These are phyloP conservation scores for Oenanthe melanoleuca DNA, from an alignment of 2,113 vertebrate genomes.

Conservation along the genomic window DNA sequence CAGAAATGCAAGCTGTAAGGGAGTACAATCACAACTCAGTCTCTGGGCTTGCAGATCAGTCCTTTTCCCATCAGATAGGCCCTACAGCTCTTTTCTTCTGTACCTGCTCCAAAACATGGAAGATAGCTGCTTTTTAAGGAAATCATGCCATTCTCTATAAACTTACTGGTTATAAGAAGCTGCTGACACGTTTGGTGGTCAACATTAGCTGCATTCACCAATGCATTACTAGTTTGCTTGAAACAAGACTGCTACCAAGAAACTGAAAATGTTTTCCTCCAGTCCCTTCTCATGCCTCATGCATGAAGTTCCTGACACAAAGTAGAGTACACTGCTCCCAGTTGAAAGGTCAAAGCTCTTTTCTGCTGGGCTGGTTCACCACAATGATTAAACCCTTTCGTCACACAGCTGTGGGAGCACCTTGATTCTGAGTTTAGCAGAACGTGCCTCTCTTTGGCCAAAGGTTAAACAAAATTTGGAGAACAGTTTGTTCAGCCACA, in stretches of 20 bases:
- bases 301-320: not conserved
- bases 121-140: not conserved
- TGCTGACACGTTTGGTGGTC: not conserved
- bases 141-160: not conserved
- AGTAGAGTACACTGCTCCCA: not conserved
- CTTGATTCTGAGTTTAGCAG: not conserved
- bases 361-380: not conserved
- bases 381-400: not conserved
- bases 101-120: conserved; percentile 3
- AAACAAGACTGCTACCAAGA: not conserved
- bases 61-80: not conserved
- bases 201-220: not conserved
- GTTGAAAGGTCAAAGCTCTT: not conserved
- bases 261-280: not conserved
- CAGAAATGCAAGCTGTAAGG: not conserved
- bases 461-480: not conserved
- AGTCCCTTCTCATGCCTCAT: not conserved
- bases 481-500: not conserved
- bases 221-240: not conserved
- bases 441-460: not conserved
- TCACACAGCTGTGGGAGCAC: not conserved
- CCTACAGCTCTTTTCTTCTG: not conserved
- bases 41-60: not conserved
- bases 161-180: not conserved
- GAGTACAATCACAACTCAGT: not conserved